Evolutionary conservation across 2,797 vertebrate genomes (phyloP).

Genomic region (Lateolabrax maculatus): DNA sequence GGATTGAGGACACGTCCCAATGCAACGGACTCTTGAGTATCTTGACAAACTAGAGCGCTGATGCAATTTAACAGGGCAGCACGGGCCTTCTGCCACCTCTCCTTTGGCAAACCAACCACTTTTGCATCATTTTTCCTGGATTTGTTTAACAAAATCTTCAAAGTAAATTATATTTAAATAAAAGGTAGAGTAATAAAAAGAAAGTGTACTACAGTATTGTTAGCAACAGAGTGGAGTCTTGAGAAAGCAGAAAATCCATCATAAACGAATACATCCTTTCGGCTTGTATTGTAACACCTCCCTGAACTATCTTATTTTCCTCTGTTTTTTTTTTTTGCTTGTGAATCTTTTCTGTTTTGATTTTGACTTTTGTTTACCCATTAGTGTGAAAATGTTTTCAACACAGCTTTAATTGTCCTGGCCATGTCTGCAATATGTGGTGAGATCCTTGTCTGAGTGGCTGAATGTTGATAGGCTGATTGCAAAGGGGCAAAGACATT

Average conservation of each 20-base stretch:
- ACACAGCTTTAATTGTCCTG: constrained; percentile 93
- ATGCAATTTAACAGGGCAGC: constrained; percentile 93
- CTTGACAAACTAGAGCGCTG: constrained; percentile 95
- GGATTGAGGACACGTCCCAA: constrained; percentile 93
- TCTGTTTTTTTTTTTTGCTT: constrained; percentile 73
- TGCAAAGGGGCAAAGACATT: constrained; percentile 88
- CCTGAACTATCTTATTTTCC: constrained; percentile 84
- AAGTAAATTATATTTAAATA: constrained; percentile 99
- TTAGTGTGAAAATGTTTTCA: constrained; percentile 88
- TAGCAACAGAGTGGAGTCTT: constrained; percentile 90
- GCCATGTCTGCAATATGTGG: constrained; percentile 83
- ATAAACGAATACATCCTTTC: constrained; percentile 86
- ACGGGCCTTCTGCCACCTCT: constrained; percentile 85
- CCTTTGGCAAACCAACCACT: constrained; percentile 92
- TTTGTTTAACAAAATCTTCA: constrained; percentile 95
- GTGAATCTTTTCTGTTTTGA: constrained; percentile 87
- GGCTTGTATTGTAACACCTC: constrained; percentile 94
- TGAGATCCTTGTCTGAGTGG: constrained; percentile 80
- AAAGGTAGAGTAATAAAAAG: constrained; percentile 92
- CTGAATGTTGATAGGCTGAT: constrained; percentile 90
- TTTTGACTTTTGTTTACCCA: constrained; percentile 82
- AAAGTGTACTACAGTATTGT: constrained; percentile 99
- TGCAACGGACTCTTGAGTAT: constrained; percentile 88
- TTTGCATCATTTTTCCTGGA: constrained; percentile 85
- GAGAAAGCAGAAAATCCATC: constrained; percentile 88